Base-by-base conservation (phyloP, 2,888 invertebrate species). In the Apoda limacodes region DNA sequence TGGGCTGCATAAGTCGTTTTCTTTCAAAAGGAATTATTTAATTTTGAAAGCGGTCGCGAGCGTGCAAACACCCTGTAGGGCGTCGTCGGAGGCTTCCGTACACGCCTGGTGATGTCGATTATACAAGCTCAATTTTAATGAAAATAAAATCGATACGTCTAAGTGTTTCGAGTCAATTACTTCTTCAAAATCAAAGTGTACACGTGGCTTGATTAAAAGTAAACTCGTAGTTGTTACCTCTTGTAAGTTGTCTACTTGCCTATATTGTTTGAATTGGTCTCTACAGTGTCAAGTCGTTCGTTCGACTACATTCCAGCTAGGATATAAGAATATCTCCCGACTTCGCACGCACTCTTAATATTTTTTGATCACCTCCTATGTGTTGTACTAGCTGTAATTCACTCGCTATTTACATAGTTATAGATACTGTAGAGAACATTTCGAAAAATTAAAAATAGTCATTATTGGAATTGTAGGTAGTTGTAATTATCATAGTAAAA, bases 71-170 rank as follows among this genome's bases (percentile, higher is more conserved):
- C 46, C 48, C 46, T 12, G 33, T 38, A 49, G 51, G 50, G 56
- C 58, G 50, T 40, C 49, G 54, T 53, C 55, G 51, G 40, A 45
- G 43, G 53, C 49, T 56, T 50, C 50, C 42, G 41, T 41, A 37
- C 49, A 51, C 60, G 55, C 42, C 63, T 55, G 57, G 54, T 46
- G 50, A 55, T 57, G 74, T 72, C 74, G 67, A 74, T 72, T 71
- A 68, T 64, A 68, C 67, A 63, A 66, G 76, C 76, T 78, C 78
- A 78, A 78, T 78, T 76, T 75, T 72, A 68, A 62, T 51, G 62
- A 45, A 59, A 61, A 48, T 57, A 54, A 56, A 34, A 28, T 37
- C 32, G 54, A 61, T 61, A 64, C 56, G 64, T 56, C 61, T 71
- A 72, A 67, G 66, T 62, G 52, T 53, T 72, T 70, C 69, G 62